These are phyloP conservation scores for Oreochromis grahami DNA, from an alignment of 2,797 vertebrate species.

Conservation along the genomic window DNA sequence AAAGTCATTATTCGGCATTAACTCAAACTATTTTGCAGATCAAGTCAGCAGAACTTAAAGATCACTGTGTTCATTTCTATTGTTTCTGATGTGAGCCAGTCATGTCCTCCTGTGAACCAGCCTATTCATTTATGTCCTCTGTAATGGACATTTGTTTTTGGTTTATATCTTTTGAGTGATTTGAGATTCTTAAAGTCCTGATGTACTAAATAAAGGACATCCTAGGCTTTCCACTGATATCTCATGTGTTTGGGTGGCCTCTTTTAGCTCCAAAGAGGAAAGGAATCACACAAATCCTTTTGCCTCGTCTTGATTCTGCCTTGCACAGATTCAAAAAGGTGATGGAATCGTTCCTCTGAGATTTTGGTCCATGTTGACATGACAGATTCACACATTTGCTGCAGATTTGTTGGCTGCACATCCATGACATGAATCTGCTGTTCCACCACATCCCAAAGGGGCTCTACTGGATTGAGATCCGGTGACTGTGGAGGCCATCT, in stretches of 20 bases:
- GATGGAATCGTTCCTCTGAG: not conserved
- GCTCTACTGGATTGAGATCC: not conserved
- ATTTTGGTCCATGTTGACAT: not conserved
- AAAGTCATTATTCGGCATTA: not conserved
- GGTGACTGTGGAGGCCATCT: not conserved
- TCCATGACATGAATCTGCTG: constrained; percentile 35
- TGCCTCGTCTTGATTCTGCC: not conserved
- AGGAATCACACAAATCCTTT: not conserved
- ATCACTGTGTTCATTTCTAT: not conserved
- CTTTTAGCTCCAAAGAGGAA: not conserved
- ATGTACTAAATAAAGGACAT: not conserved
- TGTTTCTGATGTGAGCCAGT: not conserved
- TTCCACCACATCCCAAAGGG: constrained; percentile 14
- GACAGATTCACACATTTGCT: constrained; percentile 5
- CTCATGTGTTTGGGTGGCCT: not conserved
- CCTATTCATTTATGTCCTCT: not conserved
- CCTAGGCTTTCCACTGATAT: not conserved
- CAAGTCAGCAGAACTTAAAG: not conserved
- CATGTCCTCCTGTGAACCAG: not conserved
- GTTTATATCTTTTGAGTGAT: not conserved
- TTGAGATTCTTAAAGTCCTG: not conserved
- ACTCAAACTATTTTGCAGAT: not conserved
- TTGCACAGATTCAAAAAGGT: not conserved
- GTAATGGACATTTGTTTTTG: not conserved
- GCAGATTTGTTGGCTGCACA: constrained; percentile 47